These are phyloP conservation scores for Listrodromus nycthemerus DNA, from an alignment of 2,888 invertebrate genomes.

Conservation along the genomic window DNA sequence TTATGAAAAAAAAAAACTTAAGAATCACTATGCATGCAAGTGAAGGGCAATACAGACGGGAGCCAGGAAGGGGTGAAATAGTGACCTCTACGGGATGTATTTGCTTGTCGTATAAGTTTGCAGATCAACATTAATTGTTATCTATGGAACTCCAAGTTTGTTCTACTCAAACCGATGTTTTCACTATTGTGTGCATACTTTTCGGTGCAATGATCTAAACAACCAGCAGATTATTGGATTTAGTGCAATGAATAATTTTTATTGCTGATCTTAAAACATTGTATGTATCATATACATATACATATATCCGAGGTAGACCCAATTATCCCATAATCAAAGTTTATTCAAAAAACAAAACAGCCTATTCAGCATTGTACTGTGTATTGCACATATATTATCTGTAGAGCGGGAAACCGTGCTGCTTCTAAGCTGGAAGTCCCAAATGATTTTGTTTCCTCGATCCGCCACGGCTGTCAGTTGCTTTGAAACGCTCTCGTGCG, in stretches of 20 bases:
- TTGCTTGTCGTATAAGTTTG: neutral
- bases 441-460: neutral
- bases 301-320: neutral
- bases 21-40: neutral
- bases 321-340: neutral
- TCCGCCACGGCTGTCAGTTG: slow-evolving; percentile 18
- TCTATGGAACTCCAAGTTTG: neutral
- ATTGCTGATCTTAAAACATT: neutral
- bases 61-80: neutral
- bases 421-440: neutral
- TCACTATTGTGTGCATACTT: neutral
- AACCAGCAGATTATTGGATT: neutral
- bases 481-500: slow-evolving; percentile 27
- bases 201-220: neutral
- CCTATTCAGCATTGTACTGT: neutral
- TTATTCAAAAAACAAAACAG: neutral
- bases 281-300: too few relatives aligned
- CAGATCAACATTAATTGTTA: neutral
- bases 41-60: neutral
- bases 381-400: neutral
- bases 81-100: neutral
- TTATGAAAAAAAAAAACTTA: neutral
- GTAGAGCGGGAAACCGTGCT: neutral
- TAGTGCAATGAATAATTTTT: neutral
- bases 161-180: neutral